Conservation (phyloP, 2,888 invertebrate species). For the Polydrusus cervinus region DNA sequence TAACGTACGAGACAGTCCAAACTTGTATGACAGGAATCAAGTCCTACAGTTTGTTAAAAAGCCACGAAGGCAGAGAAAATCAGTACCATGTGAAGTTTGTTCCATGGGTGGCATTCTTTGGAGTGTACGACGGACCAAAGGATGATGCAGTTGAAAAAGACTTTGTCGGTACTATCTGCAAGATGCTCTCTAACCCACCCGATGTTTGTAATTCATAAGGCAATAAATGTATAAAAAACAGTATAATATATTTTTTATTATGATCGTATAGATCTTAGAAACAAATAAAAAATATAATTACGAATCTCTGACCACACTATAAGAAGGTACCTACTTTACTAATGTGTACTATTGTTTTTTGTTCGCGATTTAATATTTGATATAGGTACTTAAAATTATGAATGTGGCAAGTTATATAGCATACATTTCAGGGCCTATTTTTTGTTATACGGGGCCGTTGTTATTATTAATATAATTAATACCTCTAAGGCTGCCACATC, state of each 20-base stretch:
- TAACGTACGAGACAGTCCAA: conserved; percentile 21
- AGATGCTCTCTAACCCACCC: conserved; percentile 14
- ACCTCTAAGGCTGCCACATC: too few relatives aligned
- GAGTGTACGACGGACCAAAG: neutral
- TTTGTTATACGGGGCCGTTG: too few relatives aligned
- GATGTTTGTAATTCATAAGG: neutral
- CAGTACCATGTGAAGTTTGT: conserved; percentile 11
- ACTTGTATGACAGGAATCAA: conserved; percentile 21
- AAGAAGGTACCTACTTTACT: too few relatives aligned
- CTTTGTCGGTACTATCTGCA: conserved; percentile 23
- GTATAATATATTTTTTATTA: neutral
- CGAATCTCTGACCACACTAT: too few relatives aligned
- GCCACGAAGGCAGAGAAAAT: neutral
- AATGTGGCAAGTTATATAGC: too few relatives aligned
- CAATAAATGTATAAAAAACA: neutral
- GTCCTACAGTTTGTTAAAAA: neutral
- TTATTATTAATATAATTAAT: too few relatives aligned
- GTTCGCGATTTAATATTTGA: too few relatives aligned
- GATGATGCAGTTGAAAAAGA: conserved; percentile 4
- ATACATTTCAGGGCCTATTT: too few relatives aligned
- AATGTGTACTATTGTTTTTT: too few relatives aligned
- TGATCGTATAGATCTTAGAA: too few relatives aligned
- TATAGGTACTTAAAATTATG: too few relatives aligned
- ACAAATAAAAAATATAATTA: too few relatives aligned
- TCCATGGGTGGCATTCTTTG: conserved; percentile 17